Evolutionary conservation across 92 coral and sea anemone species (phyloP).

Genomic region (Epizoanthus rinbou): DNA sequence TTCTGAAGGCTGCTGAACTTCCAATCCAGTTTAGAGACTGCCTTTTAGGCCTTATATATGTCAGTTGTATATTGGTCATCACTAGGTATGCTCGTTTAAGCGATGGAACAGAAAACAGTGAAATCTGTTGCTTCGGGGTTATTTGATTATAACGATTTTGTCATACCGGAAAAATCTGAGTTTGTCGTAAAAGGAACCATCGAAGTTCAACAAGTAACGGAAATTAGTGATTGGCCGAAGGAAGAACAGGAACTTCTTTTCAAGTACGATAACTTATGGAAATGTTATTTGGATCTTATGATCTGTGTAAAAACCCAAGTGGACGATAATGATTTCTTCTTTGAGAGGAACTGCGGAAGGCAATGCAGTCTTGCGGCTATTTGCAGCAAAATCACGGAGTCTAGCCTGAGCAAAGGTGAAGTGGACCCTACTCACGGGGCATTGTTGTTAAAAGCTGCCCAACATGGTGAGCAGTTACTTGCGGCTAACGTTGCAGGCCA

Average conservation of each 20-base stretch:
- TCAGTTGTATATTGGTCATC: too few species aligned
- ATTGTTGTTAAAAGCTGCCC: constrained; percentile 16
- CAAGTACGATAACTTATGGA: constrained; percentile 36
- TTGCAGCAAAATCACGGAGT: constrained; percentile 28
- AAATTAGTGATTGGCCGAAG: constrained; percentile 29
- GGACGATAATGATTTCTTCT: constrained; percentile 38
- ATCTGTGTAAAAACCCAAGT: constrained; percentile 33
- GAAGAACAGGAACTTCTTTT: constrained; percentile 16
- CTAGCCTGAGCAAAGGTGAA: constrained; percentile 7
- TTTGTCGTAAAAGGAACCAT: constrained; percentile 10
- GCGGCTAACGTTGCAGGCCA: constrained; percentile 21
- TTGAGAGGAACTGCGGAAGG: constrained; percentile 40
- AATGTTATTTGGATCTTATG: constrained; percentile 22
- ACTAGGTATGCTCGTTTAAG: background rate
- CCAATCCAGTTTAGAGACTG: background rate
- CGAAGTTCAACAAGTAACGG: constrained; percentile 11
- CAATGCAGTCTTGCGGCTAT: constrained; percentile 27
- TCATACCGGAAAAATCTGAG: constrained; percentile 31
- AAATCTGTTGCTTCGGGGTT: background rate
- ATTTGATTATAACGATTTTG: constrained; percentile 30
- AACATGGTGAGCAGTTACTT: constrained; percentile 22
- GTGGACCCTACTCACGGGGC: constrained; percentile 29
- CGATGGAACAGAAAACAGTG: constrained; percentile 27
- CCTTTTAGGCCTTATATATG: too few species aligned
- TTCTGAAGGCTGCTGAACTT: background rate